Conservation (phyloP, 2,888 invertebrate genomes). For the Gonocerus acuteangulatus region DNA sequence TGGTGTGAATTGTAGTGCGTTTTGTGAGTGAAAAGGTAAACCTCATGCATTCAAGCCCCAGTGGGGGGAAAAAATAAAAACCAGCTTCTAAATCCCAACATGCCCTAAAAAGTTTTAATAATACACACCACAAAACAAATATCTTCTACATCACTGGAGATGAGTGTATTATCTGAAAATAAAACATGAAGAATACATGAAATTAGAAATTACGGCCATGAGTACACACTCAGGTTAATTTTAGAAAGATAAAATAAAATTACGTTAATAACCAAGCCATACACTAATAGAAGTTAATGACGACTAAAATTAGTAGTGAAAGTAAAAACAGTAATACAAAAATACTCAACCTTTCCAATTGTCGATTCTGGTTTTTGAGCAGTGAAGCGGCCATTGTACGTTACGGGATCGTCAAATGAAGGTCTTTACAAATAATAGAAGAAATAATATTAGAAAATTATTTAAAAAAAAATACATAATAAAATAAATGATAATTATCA, state of each 20-base stretch:
- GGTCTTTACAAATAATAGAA: conserved; percentile 9
- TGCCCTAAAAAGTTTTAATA: conserved; percentile 20
- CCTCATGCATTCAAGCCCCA: conserved; percentile 6
- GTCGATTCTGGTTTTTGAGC: conserved; percentile 37
- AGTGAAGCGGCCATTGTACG: conserved; percentile 32
- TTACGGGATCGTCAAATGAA: conserved; percentile 14
- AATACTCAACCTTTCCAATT: conserved; percentile 35
- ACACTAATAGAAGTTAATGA: conserved; percentile 12
- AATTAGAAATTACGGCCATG: conserved; percentile 7
- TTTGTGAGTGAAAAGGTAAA: conserved; percentile 1
- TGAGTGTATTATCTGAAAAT: conserved; percentile 33
- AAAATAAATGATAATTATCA: too few relatives aligned
- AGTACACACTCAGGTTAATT: not conserved
- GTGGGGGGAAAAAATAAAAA: too few relatives aligned
- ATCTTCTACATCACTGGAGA: conserved; percentile 29
- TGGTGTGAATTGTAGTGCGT: too few relatives aligned
- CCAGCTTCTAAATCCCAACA: conserved; percentile 15
- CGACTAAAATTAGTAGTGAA: not conserved
- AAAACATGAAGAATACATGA: conserved; percentile 15
- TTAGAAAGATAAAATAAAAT: not conserved
- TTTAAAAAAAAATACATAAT: too few relatives aligned
- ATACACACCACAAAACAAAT: conserved; percentile 23
- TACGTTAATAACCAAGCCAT: conserved; percentile 1
- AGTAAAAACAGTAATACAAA: not conserved
- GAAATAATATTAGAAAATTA: not conserved